A percentile compares a stretch with the other conserved stretches of the same genome.
Evolutionary conservation across 2,797 vertebrate species (phyloP).

Genomic region (Calcarius lapponicus): DNA sequence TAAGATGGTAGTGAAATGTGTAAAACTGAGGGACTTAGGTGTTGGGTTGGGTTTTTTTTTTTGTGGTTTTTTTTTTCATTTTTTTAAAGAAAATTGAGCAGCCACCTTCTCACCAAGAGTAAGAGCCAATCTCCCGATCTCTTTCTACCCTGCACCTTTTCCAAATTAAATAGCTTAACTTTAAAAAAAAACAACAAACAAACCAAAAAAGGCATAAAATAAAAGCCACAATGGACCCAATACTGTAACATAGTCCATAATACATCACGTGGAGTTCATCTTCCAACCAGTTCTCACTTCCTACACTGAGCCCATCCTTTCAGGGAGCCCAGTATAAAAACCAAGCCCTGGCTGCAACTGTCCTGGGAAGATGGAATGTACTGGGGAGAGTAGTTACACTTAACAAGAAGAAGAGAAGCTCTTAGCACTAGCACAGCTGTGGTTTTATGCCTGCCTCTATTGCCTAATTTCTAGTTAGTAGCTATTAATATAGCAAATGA

Average conservation of each 20-base stretch:
- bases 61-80: not conserved
- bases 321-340: constrained; percentile 3
- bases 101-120: constrained; percentile 54
- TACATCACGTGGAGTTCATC: constrained; percentile 48
- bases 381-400: constrained; percentile 54
- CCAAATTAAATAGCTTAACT: constrained; percentile 63
- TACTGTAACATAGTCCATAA: constrained; percentile 56
- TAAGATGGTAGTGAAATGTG: constrained; percentile 86
- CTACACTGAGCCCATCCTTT: not conserved
- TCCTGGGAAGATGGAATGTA: constrained; percentile 82
- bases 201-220: not conserved
- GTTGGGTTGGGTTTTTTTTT: not conserved
- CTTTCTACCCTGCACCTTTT: constrained; percentile 36
- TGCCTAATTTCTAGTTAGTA: constrained; percentile 75
- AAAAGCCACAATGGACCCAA: constrained; percentile 64
- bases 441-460: constrained; percentile 68
- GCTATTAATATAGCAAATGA: constrained; percentile 74
- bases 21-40: constrained; percentile 52
- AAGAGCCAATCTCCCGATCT: constrained; percentile 31
- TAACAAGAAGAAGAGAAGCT: constrained; percentile 66
- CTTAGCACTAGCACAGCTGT: constrained; percentile 64
- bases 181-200: not conserved
- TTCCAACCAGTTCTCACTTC: constrained; percentile 27
- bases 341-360: constrained; percentile 36
- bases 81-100: constrained; percentile 56